Base-by-base conservation (phyloP, 1,140 invertebrate species). In the Drosophila willistoni region DNA sequence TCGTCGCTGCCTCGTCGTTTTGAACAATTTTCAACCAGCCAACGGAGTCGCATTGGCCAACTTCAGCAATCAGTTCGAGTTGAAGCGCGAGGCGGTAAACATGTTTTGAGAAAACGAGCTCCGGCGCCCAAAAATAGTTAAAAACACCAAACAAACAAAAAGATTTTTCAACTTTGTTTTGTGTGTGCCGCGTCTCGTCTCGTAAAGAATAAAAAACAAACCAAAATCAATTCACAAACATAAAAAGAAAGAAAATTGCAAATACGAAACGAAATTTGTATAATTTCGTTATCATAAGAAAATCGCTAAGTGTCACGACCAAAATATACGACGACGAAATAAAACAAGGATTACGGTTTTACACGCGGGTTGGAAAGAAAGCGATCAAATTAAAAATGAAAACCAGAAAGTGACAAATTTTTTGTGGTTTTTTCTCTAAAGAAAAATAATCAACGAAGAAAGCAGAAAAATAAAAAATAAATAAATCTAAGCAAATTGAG, bases 71-170 rank as follows among this genome's bases (percentile, higher is more conserved):
- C 90, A 91, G 73, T 90, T 89, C 76, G 73, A 85, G 68, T 91
- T 81, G 83, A 85, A 91, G 77, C 90, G 90, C 87, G 81, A 83
- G 79, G 90, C 83, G 90, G 86, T 85, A 77, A 91, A 91, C 90
- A 91, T 91, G 90, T 81, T 87, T 85, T 91, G 77, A 86, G 80
- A 74, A 89, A 89, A 80, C 83, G 80, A 89, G 84, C 84, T 90
- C 84, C 73, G 73, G 71, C 79, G 41, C 36, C 36, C 36, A 13
- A 44, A 56, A 59, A 12, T 13, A 13, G 36, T 39, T 13, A 39
- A 12, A 39, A 39, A 39, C 10, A 39, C 12, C 36, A 13, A 39
- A 13, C 36, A 65, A 13, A 39, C 33, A 13, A 59, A 60, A 34
- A 55, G 29, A n/a, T 17, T 54, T 33, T 69, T 54, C 57, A 72